Base-by-base conservation (phyloP, 2,113 vertebrate species). In the Hippocampus comes region DNA sequence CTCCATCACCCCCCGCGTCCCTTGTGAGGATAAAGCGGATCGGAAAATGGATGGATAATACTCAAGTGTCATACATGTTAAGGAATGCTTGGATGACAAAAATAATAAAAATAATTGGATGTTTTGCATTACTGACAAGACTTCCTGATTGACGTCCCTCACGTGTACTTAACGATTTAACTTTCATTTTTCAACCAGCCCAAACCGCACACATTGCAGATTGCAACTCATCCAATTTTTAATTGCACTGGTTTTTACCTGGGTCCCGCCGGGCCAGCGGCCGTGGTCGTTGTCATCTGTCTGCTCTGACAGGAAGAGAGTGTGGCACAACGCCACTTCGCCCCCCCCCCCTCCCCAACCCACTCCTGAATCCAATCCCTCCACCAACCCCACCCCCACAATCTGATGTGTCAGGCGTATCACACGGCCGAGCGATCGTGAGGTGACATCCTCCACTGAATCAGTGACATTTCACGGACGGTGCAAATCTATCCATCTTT, bases 391-490 rank as follows among this genome's bases (percentile, higher is more conserved):
- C 30, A 79, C 87, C 83, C 88, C 83, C 88, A 85, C 81, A 7
- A 89, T 87, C 90, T 89, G 90, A 91, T 91, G 90, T 91, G 93
- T 92, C 91, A 91, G 90, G 90, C 91, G 92, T 92, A 93, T 93
- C 92, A 92, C 92, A 92, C 91, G 90, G 91, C 83, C 86, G 86
- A 93, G 89, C 87, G 86, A 91, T 93, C 90, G 89, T 25, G 91
- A 91, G 90, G 92, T 92, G 93, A 93, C 92, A 93, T 90, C 91
- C 92, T 93, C 93, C 89, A 91, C 92, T 92, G 93, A 92, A 93
- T 93, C 92, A 87, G 89, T 94, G 93, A 94, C 93, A 94, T 93
- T 94, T 94, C 91, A 93, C 90, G 92, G 92, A 92, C 89, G 91
- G 89, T 90, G 91, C 89, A 90, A 92, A 94, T 94, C 93, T 93